These are phyloP conservation scores for Geodia barretti DNA, from an alignment of 37 sponge, comb jelly and placozoan species.

Conservation along the genomic window DNA sequence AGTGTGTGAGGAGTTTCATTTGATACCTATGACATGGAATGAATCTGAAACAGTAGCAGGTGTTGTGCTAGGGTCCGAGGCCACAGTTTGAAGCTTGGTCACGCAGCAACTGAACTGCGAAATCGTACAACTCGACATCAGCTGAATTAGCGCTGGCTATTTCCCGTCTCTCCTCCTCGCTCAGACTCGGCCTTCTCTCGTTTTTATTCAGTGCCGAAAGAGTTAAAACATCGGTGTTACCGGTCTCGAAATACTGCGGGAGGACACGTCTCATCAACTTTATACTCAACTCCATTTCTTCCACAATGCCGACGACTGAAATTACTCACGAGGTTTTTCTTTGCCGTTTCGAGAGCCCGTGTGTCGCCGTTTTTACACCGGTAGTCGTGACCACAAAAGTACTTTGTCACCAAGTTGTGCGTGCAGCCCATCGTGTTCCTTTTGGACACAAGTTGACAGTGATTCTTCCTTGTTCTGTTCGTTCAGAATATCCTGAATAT, in stretches of 20 bases:
- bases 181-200: constrained; percentile 5
- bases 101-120: constrained; percentile 41
- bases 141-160: constrained; percentile 59
- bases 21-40: too few relatives aligned
- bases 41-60: too few relatives aligned
- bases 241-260: constrained; percentile 52
- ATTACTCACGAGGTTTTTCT: constrained; percentile 46
- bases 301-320: constrained; percentile 72
- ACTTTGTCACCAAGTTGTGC: constrained; percentile 80
- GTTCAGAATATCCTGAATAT: constrained; percentile 56
- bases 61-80: too few relatives aligned
- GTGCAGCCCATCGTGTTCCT: constrained; percentile 71
- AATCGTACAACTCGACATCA: constrained; percentile 73
- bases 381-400: constrained; percentile 82
- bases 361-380: constrained; percentile 55
- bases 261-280: constrained; percentile 34
- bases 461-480: constrained; percentile 40
- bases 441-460: constrained; percentile 48
- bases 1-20: too few relatives aligned
- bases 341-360: constrained; percentile 63
- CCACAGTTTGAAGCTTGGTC: constrained; percentile 29
- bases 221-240: background rate
- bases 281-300: constrained; percentile 58
- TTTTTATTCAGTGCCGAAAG: constrained; percentile 57
- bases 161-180: constrained; percentile 1